phyloP scores from a whole-genome alignment of 64 coral and sea anemone species.

The Montipora efflorescens region DNA sequence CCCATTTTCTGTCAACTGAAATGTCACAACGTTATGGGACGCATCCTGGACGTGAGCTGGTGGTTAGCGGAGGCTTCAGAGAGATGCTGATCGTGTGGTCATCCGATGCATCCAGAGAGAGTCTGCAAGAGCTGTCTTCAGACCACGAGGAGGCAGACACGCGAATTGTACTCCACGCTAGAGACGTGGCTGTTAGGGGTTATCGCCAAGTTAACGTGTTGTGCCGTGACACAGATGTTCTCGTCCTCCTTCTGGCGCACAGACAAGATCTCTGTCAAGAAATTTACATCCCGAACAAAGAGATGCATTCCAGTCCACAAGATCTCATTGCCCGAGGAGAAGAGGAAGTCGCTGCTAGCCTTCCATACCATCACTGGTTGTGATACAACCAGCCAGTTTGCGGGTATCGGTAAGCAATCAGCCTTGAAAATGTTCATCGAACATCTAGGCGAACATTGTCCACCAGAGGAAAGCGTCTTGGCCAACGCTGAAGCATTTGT shows the following conservation, averaged over 20 bases:
- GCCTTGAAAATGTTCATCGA: conserved; percentile 5
- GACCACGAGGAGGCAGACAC: no score
- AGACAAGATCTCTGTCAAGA: not conserved
- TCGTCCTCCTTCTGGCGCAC: conserved; percentile 58
- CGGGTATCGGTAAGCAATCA: conserved; percentile 60
- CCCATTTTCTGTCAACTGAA: not conserved
- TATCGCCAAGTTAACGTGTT: conserved; percentile 61
- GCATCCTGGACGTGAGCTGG: not conserved
- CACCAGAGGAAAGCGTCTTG: no score
- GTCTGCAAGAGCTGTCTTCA: no score
- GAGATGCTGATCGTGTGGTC: conserved; percentile 30
- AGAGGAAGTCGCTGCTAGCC: no score
- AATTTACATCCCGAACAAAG: no score
- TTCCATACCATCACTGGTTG: no score
- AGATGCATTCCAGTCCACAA: no score
- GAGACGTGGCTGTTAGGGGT: conserved; percentile 17
- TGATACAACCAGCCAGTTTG: no score
- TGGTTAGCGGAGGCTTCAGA: no score
- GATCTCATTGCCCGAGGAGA: no score
- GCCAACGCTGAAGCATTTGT: no score
- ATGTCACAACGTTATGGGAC: conserved; percentile 16
- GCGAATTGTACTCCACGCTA: not conserved
- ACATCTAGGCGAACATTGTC: no score
- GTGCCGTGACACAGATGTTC: conserved; percentile 61
- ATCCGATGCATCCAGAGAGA: not conserved